phyloP scores from a whole-genome alignment of 2,113 vertebrate genomes.

The Nycticryphes semicollaris region DNA sequence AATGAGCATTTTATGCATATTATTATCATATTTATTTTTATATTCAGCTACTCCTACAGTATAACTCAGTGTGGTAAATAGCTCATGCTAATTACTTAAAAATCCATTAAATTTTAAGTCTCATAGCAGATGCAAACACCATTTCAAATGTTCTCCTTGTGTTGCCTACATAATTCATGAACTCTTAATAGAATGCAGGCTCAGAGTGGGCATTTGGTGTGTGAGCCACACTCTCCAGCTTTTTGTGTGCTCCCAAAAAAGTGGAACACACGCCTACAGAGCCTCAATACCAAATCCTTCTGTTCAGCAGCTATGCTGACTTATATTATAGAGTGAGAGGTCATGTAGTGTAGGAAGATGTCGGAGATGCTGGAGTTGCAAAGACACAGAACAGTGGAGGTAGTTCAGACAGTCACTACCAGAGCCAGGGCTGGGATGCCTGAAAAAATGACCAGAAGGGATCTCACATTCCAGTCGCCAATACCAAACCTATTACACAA shows the following conservation, averaged over 20 bases:
- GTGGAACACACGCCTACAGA: neutral
- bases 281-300: neutral
- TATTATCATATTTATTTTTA: conserved; percentile 81
- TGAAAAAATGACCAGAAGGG: neutral
- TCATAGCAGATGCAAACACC: conserved; percentile 72
- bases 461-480: neutral
- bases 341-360: neutral
- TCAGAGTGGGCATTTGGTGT: conserved; percentile 19
- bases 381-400: neutral
- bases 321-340: neutral
- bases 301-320: neutral
- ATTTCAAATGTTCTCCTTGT: conserved; percentile 71
- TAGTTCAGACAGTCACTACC: neutral
- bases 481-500: fast-evolving
- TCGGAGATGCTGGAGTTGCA: neutral
- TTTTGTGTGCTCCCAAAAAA: neutral
- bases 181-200: conserved; percentile 57
- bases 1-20: conserved; percentile 77
- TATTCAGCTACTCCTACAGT: conserved; percentile 72
- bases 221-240: neutral
- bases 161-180: conserved; percentile 66
- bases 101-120: conserved; percentile 75
- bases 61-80: conserved; percentile 75
- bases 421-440: neutral
- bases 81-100: conserved; percentile 78